Evolutionary conservation across 2,888 invertebrate genomes (phyloP).

Genomic region (Limnephilus lunatus): DNA sequence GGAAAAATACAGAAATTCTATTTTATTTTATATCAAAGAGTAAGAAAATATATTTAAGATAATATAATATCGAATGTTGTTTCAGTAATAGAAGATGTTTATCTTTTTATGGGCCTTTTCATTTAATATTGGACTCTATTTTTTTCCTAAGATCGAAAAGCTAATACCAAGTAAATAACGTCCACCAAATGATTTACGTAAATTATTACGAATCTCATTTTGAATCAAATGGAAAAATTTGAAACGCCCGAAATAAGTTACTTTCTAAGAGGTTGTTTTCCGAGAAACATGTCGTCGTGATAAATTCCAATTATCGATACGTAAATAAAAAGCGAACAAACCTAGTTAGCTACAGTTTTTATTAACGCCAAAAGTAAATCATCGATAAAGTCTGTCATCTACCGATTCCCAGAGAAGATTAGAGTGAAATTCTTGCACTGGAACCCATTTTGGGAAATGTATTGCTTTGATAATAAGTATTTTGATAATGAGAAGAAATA

Average conservation of each 20-base stretch:
- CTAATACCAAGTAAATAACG: neutral
- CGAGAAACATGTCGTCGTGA: constrained; percentile 48
- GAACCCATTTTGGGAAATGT: neutral
- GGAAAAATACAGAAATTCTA: too few relatives aligned
- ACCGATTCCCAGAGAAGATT: neutral
- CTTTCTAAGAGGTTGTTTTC: constrained; percentile 49
- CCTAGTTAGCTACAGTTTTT: constrained; percentile 47
- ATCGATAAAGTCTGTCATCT: constrained; percentile 18
- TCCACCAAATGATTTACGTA: constrained; percentile 6
- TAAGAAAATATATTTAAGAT: too few relatives aligned
- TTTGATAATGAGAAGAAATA: neutral
- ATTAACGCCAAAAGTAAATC: constrained; percentile 46
- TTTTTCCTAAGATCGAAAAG: too few relatives aligned
- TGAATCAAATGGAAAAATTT: constrained; percentile 42
- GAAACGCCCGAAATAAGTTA: constrained; percentile 40
- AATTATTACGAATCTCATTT: constrained; percentile 43
- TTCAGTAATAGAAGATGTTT: too few relatives aligned
- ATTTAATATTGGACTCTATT: too few relatives aligned
- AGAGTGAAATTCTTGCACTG: constrained; percentile 9
- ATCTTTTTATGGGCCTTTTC: too few relatives aligned
- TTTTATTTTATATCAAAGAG: too few relatives aligned
- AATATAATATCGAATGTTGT: too few relatives aligned
- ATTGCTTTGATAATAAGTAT: neutral
- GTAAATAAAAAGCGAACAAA: constrained; percentile 57
- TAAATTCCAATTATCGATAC: constrained; percentile 57